phyloP scores from a whole-genome alignment of 2,797 vertebrate genomes.

The Pipistrellus nathusii region DNA sequence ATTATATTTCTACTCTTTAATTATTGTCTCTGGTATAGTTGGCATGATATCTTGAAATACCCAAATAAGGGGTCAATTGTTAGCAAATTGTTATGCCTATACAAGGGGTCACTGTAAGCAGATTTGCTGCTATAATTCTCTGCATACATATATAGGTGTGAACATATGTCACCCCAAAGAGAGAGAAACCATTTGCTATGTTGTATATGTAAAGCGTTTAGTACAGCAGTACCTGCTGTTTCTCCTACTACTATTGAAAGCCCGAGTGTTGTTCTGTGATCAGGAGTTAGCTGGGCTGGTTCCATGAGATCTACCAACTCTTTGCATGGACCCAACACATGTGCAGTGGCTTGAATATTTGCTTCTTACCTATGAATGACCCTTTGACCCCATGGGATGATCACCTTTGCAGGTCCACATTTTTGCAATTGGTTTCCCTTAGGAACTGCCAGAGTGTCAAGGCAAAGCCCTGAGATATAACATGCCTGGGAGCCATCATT shows the following conservation, averaged over 20 bases:
- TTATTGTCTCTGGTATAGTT: not conserved
- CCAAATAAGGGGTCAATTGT: not conserved
- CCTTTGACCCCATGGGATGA: not conserved
- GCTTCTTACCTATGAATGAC: not conserved
- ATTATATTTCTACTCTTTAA: slow-evolving; percentile 29
- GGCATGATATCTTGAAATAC: slow-evolving; percentile 17
- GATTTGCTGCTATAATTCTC: not conserved
- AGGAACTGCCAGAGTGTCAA: not conserved
- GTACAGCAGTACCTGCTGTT: not conserved
- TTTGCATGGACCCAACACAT: not conserved
- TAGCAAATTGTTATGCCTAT: not conserved
- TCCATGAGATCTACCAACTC: not conserved
- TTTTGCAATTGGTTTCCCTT: not conserved
- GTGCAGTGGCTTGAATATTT: not conserved
- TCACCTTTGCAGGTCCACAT: not conserved
- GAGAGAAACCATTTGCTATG: not conserved
- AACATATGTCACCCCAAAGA: not conserved
- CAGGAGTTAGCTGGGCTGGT: not conserved
- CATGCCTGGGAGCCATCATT: not conserved
- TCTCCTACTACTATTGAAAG: not conserved
- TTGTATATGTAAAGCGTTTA: not conserved
- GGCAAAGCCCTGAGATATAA: not conserved
- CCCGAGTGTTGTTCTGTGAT: not conserved
- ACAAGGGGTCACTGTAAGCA: not conserved
- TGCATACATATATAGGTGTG: not conserved